Conservation (phyloP, 2,888 invertebrate genomes). For the Spicauda simplicius region DNA sequence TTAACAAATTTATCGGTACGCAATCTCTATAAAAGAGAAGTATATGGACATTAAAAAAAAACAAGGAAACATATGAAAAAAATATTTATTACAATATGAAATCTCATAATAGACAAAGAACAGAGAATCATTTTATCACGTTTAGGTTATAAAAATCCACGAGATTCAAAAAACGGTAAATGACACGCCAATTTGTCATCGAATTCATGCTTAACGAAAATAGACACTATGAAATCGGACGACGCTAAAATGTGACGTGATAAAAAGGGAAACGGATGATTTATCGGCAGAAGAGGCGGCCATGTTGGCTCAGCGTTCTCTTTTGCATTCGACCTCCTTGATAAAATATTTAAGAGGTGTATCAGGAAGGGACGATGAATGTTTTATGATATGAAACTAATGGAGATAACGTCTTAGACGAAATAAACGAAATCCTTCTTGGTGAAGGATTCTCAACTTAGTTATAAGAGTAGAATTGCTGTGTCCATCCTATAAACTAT, state of each 20-base stretch:
- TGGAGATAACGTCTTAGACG: conserved; percentile 2
- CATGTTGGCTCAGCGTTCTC: conserved; percentile 51
- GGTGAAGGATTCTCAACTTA: too few species aligned
- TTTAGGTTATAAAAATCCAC: conserved; percentile 28
- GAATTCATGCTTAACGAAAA: conserved; percentile 55
- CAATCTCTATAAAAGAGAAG: not conserved
- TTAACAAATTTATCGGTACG: not conserved
- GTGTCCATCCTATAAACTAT: too few species aligned
- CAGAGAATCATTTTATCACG: conserved; percentile 4
- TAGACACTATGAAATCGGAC: conserved; percentile 60
- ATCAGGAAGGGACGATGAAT: conserved; percentile 13
- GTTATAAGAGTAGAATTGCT: too few species aligned
- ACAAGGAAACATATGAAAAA: not conserved
- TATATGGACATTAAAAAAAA: not conserved
- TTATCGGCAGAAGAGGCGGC: conserved; percentile 53
- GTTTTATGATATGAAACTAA: conserved; percentile 13
- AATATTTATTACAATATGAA: not conserved
- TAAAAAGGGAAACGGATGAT: conserved; percentile 58
- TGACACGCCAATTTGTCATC: conserved; percentile 51
- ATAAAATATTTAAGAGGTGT: conserved; percentile 56
- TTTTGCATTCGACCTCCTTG: conserved; percentile 42
- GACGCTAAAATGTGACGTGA: conserved; percentile 54
- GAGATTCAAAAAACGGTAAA: conserved; percentile 28
- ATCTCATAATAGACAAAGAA: not conserved
- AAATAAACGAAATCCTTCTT: not conserved